Percentiles rank a stretch among this genome's conserved stretches.
These are phyloP conservation scores for Lontra canadensis DNA, from an alignment of 2,113 vertebrate genomes.

Conservation along the genomic window DNA sequence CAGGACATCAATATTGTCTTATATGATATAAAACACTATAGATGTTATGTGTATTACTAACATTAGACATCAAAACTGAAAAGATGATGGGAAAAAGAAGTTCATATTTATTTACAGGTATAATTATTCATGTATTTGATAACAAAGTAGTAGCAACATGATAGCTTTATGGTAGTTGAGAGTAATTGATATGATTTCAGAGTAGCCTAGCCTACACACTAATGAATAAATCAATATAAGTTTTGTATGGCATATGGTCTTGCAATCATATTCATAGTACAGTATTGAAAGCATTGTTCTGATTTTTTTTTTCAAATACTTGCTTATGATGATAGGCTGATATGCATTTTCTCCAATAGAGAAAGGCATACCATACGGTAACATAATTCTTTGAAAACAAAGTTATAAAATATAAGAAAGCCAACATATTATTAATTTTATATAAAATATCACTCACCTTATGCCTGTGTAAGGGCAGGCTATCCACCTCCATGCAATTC, in stretches of 20 bases:
- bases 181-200: not conserved
- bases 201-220: not conserved
- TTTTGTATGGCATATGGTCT: not conserved
- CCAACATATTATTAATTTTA: not conserved
- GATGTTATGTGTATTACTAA: not conserved
- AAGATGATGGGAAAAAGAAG: not conserved
- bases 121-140: not conserved
- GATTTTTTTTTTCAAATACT: not conserved
- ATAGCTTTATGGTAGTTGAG: not conserved
- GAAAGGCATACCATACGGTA: not conserved
- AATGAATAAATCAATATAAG: not conserved
- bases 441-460: not conserved
- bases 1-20: not conserved
- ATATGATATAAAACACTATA: not conserved
- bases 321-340: not conserved
- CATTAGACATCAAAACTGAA: not conserved
- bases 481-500: not conserved
- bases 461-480: not conserved
- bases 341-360: not conserved
- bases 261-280: not conserved
- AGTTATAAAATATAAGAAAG: not conserved
- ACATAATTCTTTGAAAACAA: not conserved
- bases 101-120: not conserved
- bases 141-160: not conserved
- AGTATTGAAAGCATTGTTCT: not conserved